Base-by-base conservation (phyloP, 2,797 vertebrate species). In the Delichon dasypus region DNA sequence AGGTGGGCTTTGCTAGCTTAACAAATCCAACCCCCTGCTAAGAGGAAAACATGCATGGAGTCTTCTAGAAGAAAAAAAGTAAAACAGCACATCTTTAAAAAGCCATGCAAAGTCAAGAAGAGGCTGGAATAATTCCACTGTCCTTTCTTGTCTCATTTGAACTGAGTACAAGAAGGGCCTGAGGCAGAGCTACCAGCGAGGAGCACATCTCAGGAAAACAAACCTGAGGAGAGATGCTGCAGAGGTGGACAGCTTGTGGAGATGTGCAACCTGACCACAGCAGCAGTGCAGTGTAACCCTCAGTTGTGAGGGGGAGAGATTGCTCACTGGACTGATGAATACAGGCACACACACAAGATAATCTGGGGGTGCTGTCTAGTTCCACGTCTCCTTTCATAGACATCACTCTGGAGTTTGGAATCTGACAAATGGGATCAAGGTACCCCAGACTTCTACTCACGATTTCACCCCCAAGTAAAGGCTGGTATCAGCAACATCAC, bases 111-210 rank as follows among this genome's bases (percentile, higher is more conserved):
- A 83, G 36, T 38, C 66, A 82, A 58, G 72, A 85, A 51, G 38
- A 29, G 76, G 57, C 51, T 85, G 80, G 53, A 88, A 64, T 58
- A 86, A 64, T n/a, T 78, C 47, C 44, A 14, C 80, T 91, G 77
- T 71, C 86, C 73, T 73, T 79, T 84, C 79, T 68, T 71, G 30
- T 83, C 26, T 78, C 38, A 25, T 90, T 51, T 91, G 76, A 94
- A 40, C 34, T 11, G 32, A 89, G 88, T 48, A 89, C 88, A 67
- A 25, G 34, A 48, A 92, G 38, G 48, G 74, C 93, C 92, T 75
- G 91, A 74, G 92, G 91, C 95, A 95, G 47, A 96, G 61, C 79
- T 80, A 65, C 42, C 42, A 86, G 71, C 76, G 55, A 83, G 51
- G 19, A 91, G 61, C 55, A 66, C 57, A 38, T 8, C 50, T 57